Base-by-base conservation (phyloP, 1,140 invertebrate genomes). In the Psix sp. region DNA sequence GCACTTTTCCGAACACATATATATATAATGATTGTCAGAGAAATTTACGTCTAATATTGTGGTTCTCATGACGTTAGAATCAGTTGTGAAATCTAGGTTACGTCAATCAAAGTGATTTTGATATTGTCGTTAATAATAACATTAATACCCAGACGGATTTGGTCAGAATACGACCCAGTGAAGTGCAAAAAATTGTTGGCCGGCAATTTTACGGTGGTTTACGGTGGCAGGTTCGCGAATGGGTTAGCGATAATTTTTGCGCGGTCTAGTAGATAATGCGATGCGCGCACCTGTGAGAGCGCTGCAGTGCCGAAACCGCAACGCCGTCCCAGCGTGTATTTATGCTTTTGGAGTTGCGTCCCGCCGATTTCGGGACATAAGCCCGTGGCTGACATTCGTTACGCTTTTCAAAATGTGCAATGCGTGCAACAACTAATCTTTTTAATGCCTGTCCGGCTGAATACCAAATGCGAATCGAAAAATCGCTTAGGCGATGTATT, bases 181-280 rank as follows among this genome's bases (percentile, higher is more conserved):
- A 26, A 18, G 11, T 24, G 2, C 3, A 18, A 13, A 40, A 20
- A 43, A 45, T 11, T 13, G 9, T 54, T 4, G 20, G 10, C 0
- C 49, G 15, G 26, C 14, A 54, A 59, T 68, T 68, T 68, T 68
- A 59, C 54, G 46, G 52, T 15, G 65, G 48, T 60, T 70, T 39
- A 29, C 45, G 18, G 13, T 31, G 33, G 48, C 31, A 46, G 33
- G 11, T 52, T 52, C 45, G 38, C 26, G 42, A 15, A 29, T 15
- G 21, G n/a, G 24, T 3, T 14, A 36, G 26, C 21, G 51, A 66
- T 66, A 54, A 66, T 66, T 66, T 35, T 40, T 7, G 18, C 46
- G 14, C 33, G 45, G 15, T 17, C 54, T 60, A 46, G n/a, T n/a
- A n/a, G 24, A 54, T 70, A 70, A 70, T 70, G 54, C 54, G 46